Percentiles rank a stretch among this genome's conserved stretches.
Evolutionary conservation across 2,888 invertebrate species (phyloP).

Genomic region (Reticulitermes lucifugus): DNA sequence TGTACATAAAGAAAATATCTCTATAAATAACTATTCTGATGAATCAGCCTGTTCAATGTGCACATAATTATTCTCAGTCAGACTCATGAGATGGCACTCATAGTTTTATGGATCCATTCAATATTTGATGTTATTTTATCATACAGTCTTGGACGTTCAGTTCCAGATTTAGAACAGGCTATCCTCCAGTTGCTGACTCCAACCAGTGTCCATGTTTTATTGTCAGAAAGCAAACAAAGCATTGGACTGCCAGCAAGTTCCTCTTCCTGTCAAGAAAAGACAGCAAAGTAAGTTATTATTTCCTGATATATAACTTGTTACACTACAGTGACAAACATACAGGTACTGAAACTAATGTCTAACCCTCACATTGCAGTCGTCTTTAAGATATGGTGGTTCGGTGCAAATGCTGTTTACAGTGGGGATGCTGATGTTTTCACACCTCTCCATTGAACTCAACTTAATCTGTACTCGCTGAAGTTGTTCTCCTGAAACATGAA

Average conservation of each 20-base stretch:
- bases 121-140: slow-evolving; percentile 85
- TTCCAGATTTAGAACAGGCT: slow-evolving; percentile 82
- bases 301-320: background rate
- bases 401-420: slow-evolving; percentile 87
- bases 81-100: slow-evolving; percentile 63
- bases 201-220: slow-evolving; percentile 77
- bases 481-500: slow-evolving; percentile 70
- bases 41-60: background rate
- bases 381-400: slow-evolving; percentile 81
- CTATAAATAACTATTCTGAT: too few species aligned
- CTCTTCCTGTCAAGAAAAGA: slow-evolving; percentile 74
- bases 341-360: too few species aligned
- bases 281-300: background rate
- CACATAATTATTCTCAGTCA: background rate
- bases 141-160: slow-evolving; percentile 84
- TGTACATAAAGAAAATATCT: too few species aligned
- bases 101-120: slow-evolving; percentile 86
- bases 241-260: slow-evolving; percentile 90
- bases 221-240: slow-evolving; percentile 79
- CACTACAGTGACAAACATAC: too few species aligned
- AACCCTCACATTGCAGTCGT: slow-evolving; percentile 84
- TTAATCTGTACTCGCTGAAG: slow-evolving; percentile 84
- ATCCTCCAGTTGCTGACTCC: slow-evolving; percentile 90
- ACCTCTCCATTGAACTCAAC: slow-evolving; percentile 81
- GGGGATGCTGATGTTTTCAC: slow-evolving; percentile 87